Conservation (phyloP, 1,140 invertebrate genomes). For the Diprion similis region DNA sequence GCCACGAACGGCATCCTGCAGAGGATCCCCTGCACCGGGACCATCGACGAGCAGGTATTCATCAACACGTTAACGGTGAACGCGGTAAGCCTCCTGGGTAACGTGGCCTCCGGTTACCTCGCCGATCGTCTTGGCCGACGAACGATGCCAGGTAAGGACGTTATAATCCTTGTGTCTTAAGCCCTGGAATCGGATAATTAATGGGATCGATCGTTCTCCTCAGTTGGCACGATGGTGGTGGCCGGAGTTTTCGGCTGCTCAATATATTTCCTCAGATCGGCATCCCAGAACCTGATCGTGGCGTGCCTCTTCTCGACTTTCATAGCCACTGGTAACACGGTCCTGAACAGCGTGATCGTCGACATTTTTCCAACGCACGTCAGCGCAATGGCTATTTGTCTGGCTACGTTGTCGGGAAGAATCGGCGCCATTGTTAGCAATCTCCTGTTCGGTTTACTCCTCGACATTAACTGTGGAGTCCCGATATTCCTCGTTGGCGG, state of each 20-base stretch:
- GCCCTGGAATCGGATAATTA: too few species aligned
- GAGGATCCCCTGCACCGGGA: conserved; percentile 25
- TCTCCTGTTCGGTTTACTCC: conserved; percentile 61
- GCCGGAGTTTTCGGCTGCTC: conserved; percentile 56
- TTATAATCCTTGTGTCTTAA: too few species aligned
- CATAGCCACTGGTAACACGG: conserved; percentile 66
- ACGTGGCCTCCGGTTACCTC: conserved; percentile 52
- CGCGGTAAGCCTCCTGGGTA: conserved; percentile 56
- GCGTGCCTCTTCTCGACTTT: conserved; percentile 64
- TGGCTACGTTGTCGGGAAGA: conserved; percentile 62
- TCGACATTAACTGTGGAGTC: conserved; percentile 61
- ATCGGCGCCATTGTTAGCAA: conserved; percentile 65
- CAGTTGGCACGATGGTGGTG: conserved; percentile 59
- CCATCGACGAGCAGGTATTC: conserved; percentile 55
- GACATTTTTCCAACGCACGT: conserved; percentile 65
- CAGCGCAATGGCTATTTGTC: conserved; percentile 61
- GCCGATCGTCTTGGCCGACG: conserved; percentile 44
- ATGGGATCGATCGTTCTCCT: conserved; percentile 25
- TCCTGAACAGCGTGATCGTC: conserved; percentile 63
- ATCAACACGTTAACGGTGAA: conserved; percentile 61
- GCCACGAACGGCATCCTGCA: not conserved
- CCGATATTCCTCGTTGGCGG: conserved; percentile 61
- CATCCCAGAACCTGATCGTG: conserved; percentile 60
- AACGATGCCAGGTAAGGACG: conserved; percentile 42
- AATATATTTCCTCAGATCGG: conserved; percentile 62